phyloP scores from a whole-genome alignment of 2,888 invertebrate genomes.

The Biston stratarius region DNA sequence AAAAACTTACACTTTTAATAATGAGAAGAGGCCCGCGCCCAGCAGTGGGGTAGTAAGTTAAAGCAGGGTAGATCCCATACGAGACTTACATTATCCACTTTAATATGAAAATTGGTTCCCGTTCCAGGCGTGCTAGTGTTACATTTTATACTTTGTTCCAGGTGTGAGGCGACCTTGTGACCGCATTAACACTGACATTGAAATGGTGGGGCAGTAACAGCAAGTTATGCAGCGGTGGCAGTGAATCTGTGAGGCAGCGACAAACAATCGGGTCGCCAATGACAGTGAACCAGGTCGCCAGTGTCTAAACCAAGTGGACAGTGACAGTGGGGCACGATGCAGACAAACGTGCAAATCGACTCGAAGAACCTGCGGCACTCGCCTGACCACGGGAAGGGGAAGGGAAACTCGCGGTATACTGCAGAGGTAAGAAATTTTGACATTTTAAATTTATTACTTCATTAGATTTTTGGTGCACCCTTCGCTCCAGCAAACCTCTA shows the following conservation, averaged over 20 bases:
- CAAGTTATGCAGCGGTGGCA: background rate
- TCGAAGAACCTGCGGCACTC: conserved; percentile 88
- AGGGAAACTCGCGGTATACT: conserved; percentile 76
- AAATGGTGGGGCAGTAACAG: background rate
- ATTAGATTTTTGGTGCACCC: background rate
- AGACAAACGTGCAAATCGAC: conserved; percentile 92
- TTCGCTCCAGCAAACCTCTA: too few species aligned
- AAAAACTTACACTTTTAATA: too few species aligned
- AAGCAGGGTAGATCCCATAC: too few species aligned
- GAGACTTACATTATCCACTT: too few species aligned
- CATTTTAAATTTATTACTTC: background rate
- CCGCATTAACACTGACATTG: background rate
- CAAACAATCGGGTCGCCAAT: background rate
- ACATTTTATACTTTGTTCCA: background rate
- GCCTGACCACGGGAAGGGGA: conserved; percentile 87
- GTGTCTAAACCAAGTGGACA: too few species aligned
- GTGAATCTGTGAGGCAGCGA: background rate
- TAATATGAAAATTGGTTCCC: too few species aligned
- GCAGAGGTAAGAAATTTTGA: conserved; percentile 80
- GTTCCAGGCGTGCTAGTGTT: too few species aligned
- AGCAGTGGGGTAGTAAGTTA: too few species aligned
- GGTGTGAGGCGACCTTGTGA: background rate
- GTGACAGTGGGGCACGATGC: conserved; percentile 76
- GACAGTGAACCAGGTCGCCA: background rate
- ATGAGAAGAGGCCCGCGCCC: too few species aligned